Conservation (phyloP, 2,113 vertebrate genomes). For the Casuarius casuarius region DNA sequence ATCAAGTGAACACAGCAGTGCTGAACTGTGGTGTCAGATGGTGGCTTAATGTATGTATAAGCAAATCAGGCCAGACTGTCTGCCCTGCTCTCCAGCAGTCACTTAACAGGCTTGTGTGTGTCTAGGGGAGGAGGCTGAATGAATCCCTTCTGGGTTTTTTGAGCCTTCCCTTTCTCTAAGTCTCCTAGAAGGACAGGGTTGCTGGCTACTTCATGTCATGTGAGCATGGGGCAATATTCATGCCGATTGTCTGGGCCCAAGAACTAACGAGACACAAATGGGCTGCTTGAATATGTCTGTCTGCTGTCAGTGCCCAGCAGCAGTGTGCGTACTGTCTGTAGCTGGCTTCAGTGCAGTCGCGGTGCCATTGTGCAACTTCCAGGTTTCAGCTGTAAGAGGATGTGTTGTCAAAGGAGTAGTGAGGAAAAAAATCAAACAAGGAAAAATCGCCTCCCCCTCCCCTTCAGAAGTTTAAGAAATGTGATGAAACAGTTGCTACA, state of each 20-base stretch:
- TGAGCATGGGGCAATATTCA: too few species aligned
- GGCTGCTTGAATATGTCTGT: background rate
- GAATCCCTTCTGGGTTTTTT: too few species aligned
- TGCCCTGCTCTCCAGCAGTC: too few species aligned
- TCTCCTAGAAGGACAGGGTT: too few species aligned
- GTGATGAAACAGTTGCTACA: background rate
- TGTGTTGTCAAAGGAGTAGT: background rate
- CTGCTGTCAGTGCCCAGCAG: background rate
- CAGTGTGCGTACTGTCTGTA: background rate
- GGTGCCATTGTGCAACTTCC: background rate
- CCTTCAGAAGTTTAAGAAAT: fast-evolving
- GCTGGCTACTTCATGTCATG: too few species aligned
- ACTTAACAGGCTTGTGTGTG: too few species aligned
- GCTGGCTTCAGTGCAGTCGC: background rate
- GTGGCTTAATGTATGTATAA: too few species aligned
- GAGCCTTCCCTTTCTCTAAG: too few species aligned
- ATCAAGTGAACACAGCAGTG: too few species aligned
- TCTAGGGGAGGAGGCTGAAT: too few species aligned
- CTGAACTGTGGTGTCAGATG: too few species aligned
- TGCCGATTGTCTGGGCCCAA: fast-evolving
- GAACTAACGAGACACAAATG: background rate
- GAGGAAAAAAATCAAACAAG: background rate
- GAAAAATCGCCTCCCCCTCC: background rate
- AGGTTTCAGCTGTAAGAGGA: background rate
- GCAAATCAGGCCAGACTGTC: too few species aligned